Conservation (phyloP, 2,888 invertebrate species). For the Rapana venosa region DNA sequence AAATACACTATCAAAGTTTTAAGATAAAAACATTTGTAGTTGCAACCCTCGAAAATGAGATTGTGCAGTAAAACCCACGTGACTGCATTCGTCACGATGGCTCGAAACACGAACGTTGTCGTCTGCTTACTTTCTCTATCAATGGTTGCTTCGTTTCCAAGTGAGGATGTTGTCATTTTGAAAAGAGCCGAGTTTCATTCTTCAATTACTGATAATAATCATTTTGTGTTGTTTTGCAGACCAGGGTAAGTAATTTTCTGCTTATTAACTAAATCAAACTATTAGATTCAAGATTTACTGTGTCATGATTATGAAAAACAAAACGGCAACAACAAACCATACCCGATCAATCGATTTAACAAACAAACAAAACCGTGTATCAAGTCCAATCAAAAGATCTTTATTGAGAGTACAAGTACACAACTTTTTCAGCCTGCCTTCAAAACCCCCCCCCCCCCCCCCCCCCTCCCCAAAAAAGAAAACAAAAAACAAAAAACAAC, state of each 20-base stretch:
- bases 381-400: too few species aligned
- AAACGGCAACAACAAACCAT: neutral
- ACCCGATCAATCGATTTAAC: neutral
- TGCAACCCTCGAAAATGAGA: neutral
- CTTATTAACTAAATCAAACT: neutral
- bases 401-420: neutral
- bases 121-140: slow-evolving; percentile 25
- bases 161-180: slow-evolving; percentile 58
- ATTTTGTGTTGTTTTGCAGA: slow-evolving; percentile 75
- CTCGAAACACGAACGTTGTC: neutral
- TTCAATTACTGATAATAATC: slow-evolving; percentile 57
- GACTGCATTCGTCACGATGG: slow-evolving; percentile 42
- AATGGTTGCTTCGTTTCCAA: neutral
- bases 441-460: neutral
- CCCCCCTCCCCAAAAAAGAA: too few species aligned
- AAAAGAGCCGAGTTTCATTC: slow-evolving; percentile 58
- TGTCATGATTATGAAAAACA: neutral
- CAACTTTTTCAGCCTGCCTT: neutral
- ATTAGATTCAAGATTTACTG: slow-evolving; percentile 1
- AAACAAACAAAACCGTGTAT: neutral
- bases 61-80: neutral
- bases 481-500: too few species aligned
- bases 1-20: neutral
- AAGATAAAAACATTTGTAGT: neutral
- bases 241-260: slow-evolving; percentile 69